These are phyloP conservation scores for Drosophila paranaensis DNA, from an alignment of 2,888 invertebrate genomes.

Conservation along the genomic window DNA sequence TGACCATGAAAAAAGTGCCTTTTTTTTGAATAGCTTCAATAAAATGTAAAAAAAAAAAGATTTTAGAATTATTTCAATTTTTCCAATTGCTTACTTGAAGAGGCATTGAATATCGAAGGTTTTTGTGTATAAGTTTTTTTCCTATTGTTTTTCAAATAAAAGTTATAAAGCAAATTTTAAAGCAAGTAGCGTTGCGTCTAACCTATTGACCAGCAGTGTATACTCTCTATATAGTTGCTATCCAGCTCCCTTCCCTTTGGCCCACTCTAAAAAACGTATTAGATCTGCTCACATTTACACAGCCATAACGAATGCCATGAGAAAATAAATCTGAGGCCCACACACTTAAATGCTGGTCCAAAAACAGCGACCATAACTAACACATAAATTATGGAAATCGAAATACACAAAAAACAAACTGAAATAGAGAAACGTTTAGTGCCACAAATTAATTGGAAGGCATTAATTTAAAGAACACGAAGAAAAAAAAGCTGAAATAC, in stretches of 20 bases:
- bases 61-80: too few relatives aligned
- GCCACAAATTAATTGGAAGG: slow-evolving; percentile 79
- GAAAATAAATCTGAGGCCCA: slow-evolving; percentile 51
- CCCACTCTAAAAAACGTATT: slow-evolving; percentile 28
- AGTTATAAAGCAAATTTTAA: too few relatives aligned
- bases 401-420: slow-evolving; percentile 9
- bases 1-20: too few relatives aligned
- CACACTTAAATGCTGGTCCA: slow-evolving; percentile 62
- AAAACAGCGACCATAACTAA: slow-evolving; percentile 38
- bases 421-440: slow-evolving; percentile 68
- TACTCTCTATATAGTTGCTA: not conserved
- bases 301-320: slow-evolving; percentile 62
- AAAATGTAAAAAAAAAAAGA: too few relatives aligned
- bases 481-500: slow-evolving; percentile 27
- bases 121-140: too few relatives aligned
- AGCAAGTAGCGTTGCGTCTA: too few relatives aligned
- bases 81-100: too few relatives aligned
- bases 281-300: slow-evolving; percentile 70
- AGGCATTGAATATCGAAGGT: too few relatives aligned
- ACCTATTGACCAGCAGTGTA: too few relatives aligned
- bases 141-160: too few relatives aligned
- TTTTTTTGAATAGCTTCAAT: too few relatives aligned
- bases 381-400: slow-evolving; percentile 55
- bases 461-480: slow-evolving; percentile 63
- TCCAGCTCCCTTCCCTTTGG: not conserved